A percentile compares a stretch with the other conserved stretches of the same genome.
These are phyloP conservation scores for Hydrolagus colliei DNA, from an alignment of 2,797 vertebrate species.

Conservation along the genomic window DNA sequence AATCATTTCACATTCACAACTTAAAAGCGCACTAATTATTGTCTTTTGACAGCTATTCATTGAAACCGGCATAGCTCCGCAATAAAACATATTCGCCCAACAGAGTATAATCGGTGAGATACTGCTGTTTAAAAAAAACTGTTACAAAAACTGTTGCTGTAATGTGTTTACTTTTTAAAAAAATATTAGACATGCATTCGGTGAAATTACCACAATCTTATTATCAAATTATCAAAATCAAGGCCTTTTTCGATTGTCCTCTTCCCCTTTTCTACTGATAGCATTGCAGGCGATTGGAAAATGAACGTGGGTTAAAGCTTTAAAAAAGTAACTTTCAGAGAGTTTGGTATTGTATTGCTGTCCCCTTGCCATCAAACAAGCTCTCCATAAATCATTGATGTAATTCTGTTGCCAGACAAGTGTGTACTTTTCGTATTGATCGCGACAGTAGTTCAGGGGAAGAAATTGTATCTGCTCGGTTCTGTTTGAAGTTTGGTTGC, in stretches of 20 bases:
- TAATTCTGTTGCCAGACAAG: background rate
- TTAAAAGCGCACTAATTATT: slow-evolving; percentile 20
- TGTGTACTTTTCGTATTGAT: background rate
- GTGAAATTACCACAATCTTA: background rate
- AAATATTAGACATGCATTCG: background rate
- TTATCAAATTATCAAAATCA: background rate
- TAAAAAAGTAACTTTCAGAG: background rate
- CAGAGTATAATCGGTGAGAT: too few relatives aligned
- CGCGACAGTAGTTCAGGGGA: background rate
- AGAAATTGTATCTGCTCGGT: background rate
- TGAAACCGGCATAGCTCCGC: background rate
- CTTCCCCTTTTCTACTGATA: background rate
- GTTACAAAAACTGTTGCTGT: too few relatives aligned
- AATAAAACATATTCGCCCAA: background rate
- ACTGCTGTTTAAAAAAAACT: too few relatives aligned
- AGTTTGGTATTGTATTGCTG: background rate
- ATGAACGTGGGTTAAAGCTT: too few relatives aligned
- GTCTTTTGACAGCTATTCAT: background rate
- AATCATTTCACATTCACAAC: slow-evolving; percentile 11
- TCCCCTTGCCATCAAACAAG: background rate
- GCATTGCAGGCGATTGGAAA: too few relatives aligned
- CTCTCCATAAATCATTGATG: background rate
- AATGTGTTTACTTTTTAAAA: too few relatives aligned
- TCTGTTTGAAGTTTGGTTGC: background rate
- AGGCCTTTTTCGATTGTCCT: background rate